These are phyloP conservation scores for Dicrurus megarhynchus DNA, from an alignment of 2,113 vertebrate genomes.

Conservation along the genomic window DNA sequence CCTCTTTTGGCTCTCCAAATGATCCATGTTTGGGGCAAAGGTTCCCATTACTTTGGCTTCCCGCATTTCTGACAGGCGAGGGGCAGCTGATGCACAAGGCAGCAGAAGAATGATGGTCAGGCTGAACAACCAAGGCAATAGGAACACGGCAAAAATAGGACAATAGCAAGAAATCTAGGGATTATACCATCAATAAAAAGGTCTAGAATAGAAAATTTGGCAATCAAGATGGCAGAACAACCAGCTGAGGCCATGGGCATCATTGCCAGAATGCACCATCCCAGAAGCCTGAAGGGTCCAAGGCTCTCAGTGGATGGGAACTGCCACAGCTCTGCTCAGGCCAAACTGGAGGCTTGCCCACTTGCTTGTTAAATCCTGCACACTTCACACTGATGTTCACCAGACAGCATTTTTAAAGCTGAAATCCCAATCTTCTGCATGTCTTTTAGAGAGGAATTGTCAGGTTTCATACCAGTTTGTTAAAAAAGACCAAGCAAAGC, in stretches of 20 bases:
- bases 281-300: background rate
- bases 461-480: background rate
- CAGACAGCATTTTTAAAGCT: background rate
- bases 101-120: background rate
- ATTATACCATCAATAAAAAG: background rate
- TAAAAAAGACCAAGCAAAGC: background rate
- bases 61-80: fast-evolving
- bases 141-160: background rate
- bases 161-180: background rate
- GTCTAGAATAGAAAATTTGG: background rate
- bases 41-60: background rate
- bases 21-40: background rate
- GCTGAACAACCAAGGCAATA: background rate
- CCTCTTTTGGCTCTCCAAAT: background rate
- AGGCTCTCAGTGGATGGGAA: background rate
- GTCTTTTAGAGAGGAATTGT: background rate
- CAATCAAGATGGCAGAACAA: background rate
- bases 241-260: background rate
- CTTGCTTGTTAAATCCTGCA: background rate
- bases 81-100: background rate
- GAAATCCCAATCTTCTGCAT: background rate
- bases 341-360: background rate
- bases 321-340: background rate
- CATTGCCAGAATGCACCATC: background rate
- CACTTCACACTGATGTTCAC: background rate